Base-by-base conservation (phyloP, 2,113 vertebrate species). In the Kryptolebias marmoratus region DNA sequence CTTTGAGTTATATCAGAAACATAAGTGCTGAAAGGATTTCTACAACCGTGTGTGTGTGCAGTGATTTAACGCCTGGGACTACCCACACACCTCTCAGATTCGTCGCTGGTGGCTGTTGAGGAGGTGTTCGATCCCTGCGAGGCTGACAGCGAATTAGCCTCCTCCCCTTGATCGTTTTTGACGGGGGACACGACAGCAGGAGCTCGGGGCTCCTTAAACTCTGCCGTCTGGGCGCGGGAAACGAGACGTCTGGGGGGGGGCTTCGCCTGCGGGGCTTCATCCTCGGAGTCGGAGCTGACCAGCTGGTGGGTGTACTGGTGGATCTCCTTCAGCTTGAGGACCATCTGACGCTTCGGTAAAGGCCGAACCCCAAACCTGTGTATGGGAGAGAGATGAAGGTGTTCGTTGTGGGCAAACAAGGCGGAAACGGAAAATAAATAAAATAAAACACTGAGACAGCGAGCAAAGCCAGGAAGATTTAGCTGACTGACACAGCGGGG, bases 241-340 rank as follows among this genome's bases (percentile, higher is more conserved):
- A 11, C 28, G 0, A 42, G 63, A 36, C 54, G 66, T 61, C 71
- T 39, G 44, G 77, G 6, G 1, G 8, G 64, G 9, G 63, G 54
- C 70, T 66, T 55, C 8, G 5, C 31, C 16, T 16, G 72, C 31
- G 73, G 50, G 1, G 72, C n/a, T 5, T 84, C 68, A 0, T 91
- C 94, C 55, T 96, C 95, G 0, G 93, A 94, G 75, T 95, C 95
- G 0, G 96, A 96, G 88, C 90, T 93, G 87, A 83, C 42, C 1
- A 94, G 91, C 90, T 89, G 95, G 87, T 98, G 98, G 28, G 97
- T 99, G 80, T 97, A 98, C 74, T 96, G 95, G 88, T 98, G 97
- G 84, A 99, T 98, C 93, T 99, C 96, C 92, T 96, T 98, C 91
- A 99, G 93, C 79, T 97, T 99, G 72, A 97, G 88, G 73, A 99